phyloP scores from a whole-genome alignment of 2,113 vertebrate genomes.

The Otus sunia region DNA sequence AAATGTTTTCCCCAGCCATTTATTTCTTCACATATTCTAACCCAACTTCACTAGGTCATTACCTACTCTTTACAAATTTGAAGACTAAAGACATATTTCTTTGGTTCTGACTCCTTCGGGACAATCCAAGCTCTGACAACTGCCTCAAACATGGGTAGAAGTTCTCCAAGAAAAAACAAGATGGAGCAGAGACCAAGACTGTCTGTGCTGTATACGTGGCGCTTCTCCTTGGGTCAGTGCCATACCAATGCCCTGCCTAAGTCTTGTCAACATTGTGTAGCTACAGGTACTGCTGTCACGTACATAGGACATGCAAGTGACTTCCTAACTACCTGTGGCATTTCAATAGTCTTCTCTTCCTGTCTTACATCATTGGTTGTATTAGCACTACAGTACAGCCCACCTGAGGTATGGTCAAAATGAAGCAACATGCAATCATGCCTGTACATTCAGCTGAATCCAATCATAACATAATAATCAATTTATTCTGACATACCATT shows the following conservation, averaged over 20 bases:
- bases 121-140: background rate
- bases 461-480: background rate
- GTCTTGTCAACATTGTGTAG: background rate
- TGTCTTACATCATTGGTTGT: background rate
- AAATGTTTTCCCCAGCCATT: background rate
- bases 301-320: background rate
- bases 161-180: background rate
- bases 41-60: background rate
- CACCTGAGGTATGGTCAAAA: background rate
- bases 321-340: background rate
- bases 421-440: background rate
- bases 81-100: background rate
- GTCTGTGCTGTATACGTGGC: fast-evolving
- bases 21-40: background rate
- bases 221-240: background rate
- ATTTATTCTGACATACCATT: background rate
- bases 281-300: background rate
- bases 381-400: background rate
- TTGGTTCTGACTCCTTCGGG: background rate
- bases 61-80: background rate
- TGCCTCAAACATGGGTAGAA: background rate
- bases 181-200: background rate
- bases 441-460: background rate
- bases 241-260: background rate
- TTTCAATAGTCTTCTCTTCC: background rate